Evolutionary conservation across 2,797 vertebrate species (phyloP).

Genomic region (Chiloscyllium punctatum): DNA sequence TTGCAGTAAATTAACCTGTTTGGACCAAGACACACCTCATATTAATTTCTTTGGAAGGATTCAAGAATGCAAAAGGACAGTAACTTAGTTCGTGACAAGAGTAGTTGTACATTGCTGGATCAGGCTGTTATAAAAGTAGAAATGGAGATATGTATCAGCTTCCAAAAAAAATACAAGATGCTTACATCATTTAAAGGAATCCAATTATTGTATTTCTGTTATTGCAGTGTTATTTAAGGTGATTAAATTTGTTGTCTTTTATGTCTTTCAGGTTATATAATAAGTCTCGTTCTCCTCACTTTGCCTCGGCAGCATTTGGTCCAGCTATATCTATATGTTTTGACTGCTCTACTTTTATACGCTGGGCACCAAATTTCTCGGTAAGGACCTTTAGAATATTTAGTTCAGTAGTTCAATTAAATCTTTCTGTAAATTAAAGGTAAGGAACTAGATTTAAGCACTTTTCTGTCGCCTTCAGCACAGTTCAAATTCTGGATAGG

Average conservation of each 20-base stretch:
- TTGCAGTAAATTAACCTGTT: not conserved
- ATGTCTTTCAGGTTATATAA: conserved; percentile 78
- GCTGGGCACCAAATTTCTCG: conserved; percentile 97
- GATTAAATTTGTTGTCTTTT: not conserved
- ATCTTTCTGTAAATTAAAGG: not conserved
- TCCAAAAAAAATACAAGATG: not conserved
- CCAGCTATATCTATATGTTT: conserved; percentile 90
- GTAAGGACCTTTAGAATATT: conserved; percentile 53
- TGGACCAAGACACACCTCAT: not conserved
- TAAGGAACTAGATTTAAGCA: not conserved
- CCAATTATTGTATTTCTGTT: not conserved
- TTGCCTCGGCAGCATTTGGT: conserved; percentile 92
- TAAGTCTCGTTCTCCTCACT: conserved; percentile 90
- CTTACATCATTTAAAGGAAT: not conserved
- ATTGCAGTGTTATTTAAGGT: no score
- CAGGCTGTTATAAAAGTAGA: not conserved
- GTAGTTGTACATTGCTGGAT: not conserved
- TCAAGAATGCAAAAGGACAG: not conserved
- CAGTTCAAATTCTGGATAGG: not conserved
- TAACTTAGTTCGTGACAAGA: not conserved
- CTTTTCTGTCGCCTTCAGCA: not conserved
- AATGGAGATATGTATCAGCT: not conserved
- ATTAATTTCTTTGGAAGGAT: not conserved
- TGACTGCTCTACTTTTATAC: conserved; percentile 88
- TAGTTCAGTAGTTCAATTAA: not conserved